A percentile compares a stretch with the other conserved stretches of the same genome.
Conservation (phyloP, 2,888 invertebrate genomes). For the Oligia latruncula region DNA sequence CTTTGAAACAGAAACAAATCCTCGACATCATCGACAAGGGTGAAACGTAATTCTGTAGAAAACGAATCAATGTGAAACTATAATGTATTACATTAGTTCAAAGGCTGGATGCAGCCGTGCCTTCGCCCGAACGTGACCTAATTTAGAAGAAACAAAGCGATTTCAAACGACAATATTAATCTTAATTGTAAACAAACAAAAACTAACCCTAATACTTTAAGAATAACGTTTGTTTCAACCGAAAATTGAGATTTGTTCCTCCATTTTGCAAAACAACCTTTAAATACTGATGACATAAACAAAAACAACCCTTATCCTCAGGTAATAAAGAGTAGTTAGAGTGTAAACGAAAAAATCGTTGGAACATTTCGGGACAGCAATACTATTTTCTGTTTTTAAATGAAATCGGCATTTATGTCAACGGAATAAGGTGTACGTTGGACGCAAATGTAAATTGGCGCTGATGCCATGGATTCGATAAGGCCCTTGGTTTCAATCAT, state of each 20-base stretch:
- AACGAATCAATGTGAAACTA: constrained; percentile 71
- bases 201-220: constrained; percentile 65
- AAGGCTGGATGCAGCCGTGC: constrained; percentile 76
- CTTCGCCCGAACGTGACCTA: constrained; percentile 83
- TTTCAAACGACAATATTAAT: constrained; percentile 69
- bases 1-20: constrained; percentile 43
- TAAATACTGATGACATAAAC: constrained; percentile 61
- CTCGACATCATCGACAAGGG: constrained; percentile 41
- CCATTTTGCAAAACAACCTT: constrained; percentile 68
- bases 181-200: constrained; percentile 67
- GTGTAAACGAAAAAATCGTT: constrained; percentile 49
- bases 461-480: constrained; percentile 71
- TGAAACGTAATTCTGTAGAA: constrained; percentile 62
- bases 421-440: constrained; percentile 36
- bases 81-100: constrained; percentile 77
- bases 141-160: constrained; percentile 85
- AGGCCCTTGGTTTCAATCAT: constrained; percentile 81
- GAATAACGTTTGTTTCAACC: constrained; percentile 65
- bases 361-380: constrained; percentile 44
- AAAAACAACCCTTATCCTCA: constrained; percentile 67
- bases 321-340: constrained; percentile 60
- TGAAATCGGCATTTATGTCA: constrained; percentile 36
- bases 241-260: constrained; percentile 71
- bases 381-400: constrained; percentile 25
- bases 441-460: constrained; percentile 51